Base-by-base conservation (phyloP, 2,888 invertebrate genomes). In the Cyclophora punctaria region DNA sequence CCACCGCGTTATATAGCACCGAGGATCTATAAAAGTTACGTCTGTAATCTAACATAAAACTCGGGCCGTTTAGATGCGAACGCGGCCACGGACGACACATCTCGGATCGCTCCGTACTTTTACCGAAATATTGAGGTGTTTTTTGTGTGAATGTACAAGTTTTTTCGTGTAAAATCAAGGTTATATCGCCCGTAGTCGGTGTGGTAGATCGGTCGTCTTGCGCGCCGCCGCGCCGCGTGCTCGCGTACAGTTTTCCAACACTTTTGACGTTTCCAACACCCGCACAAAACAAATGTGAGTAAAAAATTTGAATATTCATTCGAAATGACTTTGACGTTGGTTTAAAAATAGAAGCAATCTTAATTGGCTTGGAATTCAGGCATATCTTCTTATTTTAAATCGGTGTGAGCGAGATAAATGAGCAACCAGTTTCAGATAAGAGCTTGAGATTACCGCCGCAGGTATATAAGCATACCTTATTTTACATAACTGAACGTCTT, bases 1-100 rank as follows among this genome's bases (percentile, higher is more conserved):
- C 83, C 83, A 82, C 84, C 85, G 82, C 86, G 88, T 87, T 88
- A 88, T 88, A 88, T 88, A 88, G 88, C 87, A 87, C 87, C 85
- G 87, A 88, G 87, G 88, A 88, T 88, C 88, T 88, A 88, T 88
- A 88, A 88, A 88, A 88, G 87, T 88, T 87, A 88, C 87, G 88
- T 88, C 87, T 88, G 88, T 88, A 88, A 88, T 88, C 88, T 88
- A 87, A 88, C 88, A 88, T 88, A 88, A 88, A 88, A 88, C 86
- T 87, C 87, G 84, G 87, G 86, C 88, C 88, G 88, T 87, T 88
- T 88, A 88, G 88, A 88, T 88, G 88, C 81, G 87, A 87, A 87
- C 86, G 87, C 86, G 86, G 85, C 84, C 79, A 85, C 85, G 86
- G 87, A 81, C 85, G 87, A 86, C 87, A 87, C 87, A 87, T 88